Evolutionary conservation across 2,113 vertebrate species (phyloP).

Genomic region (Macquaria ambigua): DNA sequence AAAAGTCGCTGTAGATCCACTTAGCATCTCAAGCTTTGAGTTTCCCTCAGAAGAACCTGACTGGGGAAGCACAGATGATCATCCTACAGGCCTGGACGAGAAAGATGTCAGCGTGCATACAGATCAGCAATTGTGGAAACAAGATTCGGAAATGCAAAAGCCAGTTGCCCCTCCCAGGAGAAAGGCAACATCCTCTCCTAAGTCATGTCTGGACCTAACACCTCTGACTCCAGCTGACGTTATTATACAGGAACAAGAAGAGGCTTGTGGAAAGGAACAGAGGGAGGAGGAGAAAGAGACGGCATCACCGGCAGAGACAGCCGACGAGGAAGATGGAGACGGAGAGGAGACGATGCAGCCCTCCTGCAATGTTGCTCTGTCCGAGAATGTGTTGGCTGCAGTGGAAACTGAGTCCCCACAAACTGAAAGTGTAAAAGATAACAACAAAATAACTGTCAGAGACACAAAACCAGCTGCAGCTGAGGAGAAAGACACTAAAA

Average conservation of each 20-base stretch:
- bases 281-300: constrained; percentile 72
- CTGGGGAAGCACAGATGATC: constrained; percentile 54
- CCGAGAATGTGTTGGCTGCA: not conserved
- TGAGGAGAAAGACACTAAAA: constrained; percentile 15
- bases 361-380: not conserved
- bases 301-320: constrained; percentile 66
- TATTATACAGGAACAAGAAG: constrained; percentile 47
- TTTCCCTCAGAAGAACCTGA: constrained; percentile 58
- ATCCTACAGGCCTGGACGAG: not conserved
- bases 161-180: constrained; percentile 64
- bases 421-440: constrained; percentile 17
- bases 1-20: constrained; percentile 32
- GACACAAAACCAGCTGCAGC: not conserved
- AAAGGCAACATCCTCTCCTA: constrained; percentile 55
- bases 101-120: not conserved
- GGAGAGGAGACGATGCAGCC: constrained; percentile 28
- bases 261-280: constrained; percentile 60
- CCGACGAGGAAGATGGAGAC: constrained; percentile 66
- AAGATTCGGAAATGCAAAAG: constrained; percentile 29
- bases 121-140: constrained; percentile 27
- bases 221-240: constrained; percentile 71
- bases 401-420: not conserved
- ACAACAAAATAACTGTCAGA: not conserved
- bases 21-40: constrained; percentile 51
- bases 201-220: constrained; percentile 76